Conservation (phyloP, 2,797 vertebrate species). For the Gila robusta region DNA sequence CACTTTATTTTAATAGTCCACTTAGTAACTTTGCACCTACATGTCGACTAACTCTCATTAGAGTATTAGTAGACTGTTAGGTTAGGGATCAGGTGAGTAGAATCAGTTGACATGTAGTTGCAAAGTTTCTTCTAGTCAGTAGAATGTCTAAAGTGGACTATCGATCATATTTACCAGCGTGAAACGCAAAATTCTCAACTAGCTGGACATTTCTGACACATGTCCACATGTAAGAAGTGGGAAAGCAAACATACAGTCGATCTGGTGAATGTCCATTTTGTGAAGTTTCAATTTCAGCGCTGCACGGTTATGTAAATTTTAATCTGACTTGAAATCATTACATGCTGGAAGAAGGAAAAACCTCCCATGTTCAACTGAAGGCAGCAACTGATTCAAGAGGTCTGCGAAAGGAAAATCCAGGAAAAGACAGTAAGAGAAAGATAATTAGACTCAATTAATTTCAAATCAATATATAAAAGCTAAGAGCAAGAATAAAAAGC, state of each 20-base stretch:
- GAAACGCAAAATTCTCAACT: not conserved
- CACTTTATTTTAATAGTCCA: no score
- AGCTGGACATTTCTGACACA: not conserved
- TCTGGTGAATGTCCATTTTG: not conserved
- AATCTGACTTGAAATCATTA: not conserved
- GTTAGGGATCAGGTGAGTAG: not conserved
- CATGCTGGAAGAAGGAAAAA: not conserved
- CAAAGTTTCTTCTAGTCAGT: not conserved
- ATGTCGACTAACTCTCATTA: no score
- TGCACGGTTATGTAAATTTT: not conserved
- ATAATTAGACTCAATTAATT: not conserved
- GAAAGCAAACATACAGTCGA: not conserved
- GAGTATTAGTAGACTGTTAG: no score
- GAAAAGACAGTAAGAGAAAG: slow-evolving; percentile 60
- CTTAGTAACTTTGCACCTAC: no score
- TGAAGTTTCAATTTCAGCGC: not conserved
- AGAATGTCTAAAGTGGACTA: not conserved
- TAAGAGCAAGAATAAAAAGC: slow-evolving; percentile 54
- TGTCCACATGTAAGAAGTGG: not conserved
- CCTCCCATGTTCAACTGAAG: not conserved
- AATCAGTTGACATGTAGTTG: no score
- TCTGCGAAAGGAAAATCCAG: slow-evolving; percentile 51
- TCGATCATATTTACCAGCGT: not conserved
- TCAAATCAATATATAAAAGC: slow-evolving; percentile 5
- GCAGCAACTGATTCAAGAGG: not conserved